Base-by-base conservation (phyloP, 2,113 vertebrate genomes). In the Ciconia maguari region DNA sequence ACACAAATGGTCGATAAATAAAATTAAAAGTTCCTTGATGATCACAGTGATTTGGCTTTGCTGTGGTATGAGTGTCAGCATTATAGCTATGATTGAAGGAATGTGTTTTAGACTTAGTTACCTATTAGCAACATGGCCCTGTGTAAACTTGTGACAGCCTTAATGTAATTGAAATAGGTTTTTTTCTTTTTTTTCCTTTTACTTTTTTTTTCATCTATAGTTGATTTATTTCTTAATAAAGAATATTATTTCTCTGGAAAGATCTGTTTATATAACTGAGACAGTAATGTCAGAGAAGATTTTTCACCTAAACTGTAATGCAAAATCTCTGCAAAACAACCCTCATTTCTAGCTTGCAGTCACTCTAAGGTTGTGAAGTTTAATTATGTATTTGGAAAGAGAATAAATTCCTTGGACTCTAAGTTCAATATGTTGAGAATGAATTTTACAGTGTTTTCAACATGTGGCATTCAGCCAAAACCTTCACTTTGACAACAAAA, bases 331-430 rank as follows among this genome's bases (percentile, higher is more conserved):
- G 55, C 20, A 93, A 87, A 96, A 93, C 21, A 91, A 77, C 25
- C 60, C 62, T 93, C 11, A 88, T 92, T 91, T 95, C 93, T 95
- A 92, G 34, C 49, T 97, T 90, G 34, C 41, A 93, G 70, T 94
- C 51, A 72, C 52, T 75, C n/a, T 61, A 62, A 96, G 94, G 95
- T 95, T 61, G 95, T 91, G 83, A 82, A 79, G 32, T 94, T 76
- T 96, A 97, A 95, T 97, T 86, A 92, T 17, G 16, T 65, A 83
- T 82, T 96, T 94, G 69, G 65, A 68, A 86, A 93, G 34, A 88
- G 54, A 94, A 95, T 88, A 68, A 42, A 91, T 91, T 91, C 64
- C 46, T 85, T 93, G 71, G 54, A 66, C 7, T 66, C 76, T 84
- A 87, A 92, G 85, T 96, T 93, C 15, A 77, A 66, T 75, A 83